These are phyloP conservation scores for Pomatostomus ruficeps DNA, from an alignment of 2,113 vertebrate genomes.

Conservation along the genomic window DNA sequence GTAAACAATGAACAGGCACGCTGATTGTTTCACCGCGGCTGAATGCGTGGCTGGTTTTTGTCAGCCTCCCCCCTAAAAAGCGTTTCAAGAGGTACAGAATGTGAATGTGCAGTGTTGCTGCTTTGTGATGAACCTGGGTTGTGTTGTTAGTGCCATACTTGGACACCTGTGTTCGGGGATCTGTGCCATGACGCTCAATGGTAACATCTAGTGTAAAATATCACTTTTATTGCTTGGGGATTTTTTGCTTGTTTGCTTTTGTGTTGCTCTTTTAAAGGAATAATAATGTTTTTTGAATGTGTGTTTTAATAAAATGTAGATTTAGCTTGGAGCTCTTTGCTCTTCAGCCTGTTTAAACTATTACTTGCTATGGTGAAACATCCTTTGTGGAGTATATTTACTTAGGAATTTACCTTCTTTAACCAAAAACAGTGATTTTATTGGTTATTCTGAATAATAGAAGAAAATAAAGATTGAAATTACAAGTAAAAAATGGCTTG, in stretches of 20 bases:
- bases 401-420: not conserved
- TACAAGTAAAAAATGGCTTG: not conserved
- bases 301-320: not conserved
- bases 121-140: not conserved
- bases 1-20: not conserved
- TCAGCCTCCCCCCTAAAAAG: not conserved
- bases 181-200: not conserved
- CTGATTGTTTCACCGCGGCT: not conserved
- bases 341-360: slow-evolving; percentile 57
- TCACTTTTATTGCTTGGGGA: rapidly evolving
- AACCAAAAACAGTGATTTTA: not conserved
- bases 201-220: not conserved
- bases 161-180: not conserved
- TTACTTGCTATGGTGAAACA: not conserved
- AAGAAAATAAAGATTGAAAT: not conserved
- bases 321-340: slow-evolving; percentile 42
- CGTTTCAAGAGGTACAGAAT: rapidly evolving
- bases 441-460: not conserved
- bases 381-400: not conserved
- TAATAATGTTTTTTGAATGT: not conserved
- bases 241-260: not conserved
- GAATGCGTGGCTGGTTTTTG: rapidly evolving
- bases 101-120: rapidly evolving
- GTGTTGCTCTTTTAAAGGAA: not conserved
- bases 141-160: not conserved